Evolutionary conservation across 2,797 vertebrate species (phyloP).

Genomic region (Amblyraja radiata): DNA sequence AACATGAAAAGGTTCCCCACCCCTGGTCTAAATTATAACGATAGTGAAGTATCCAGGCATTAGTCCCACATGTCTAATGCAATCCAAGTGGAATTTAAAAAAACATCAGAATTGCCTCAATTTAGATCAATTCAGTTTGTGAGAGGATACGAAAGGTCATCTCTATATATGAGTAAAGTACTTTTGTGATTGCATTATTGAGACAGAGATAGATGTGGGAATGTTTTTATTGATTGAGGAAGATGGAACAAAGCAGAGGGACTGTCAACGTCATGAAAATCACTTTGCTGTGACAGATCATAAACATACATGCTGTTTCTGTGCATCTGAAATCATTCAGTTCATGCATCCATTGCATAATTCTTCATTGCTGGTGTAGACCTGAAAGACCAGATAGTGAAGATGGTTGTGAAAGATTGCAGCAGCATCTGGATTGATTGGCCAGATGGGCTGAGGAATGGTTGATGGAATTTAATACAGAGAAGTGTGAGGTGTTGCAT

Average conservation of each 20-base stretch:
- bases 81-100: background rate
- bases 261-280: background rate
- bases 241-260: background rate
- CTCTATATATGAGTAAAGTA: background rate
- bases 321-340: background rate
- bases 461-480: too few species aligned
- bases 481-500: too few species aligned
- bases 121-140: background rate
- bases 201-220: background rate
- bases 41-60: background rate
- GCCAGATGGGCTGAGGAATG: too few species aligned
- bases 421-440: too few species aligned
- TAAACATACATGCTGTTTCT: background rate
- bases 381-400: too few species aligned
- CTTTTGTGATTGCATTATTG: background rate
- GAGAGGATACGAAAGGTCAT: background rate
- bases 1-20: too few species aligned
- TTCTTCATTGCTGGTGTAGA: background rate
- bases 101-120: background rate
- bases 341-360: background rate
- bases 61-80: background rate
- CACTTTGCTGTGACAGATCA: background rate
- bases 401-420: too few species aligned
- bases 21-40: background rate
- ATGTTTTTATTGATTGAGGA: background rate